These are phyloP conservation scores for Brienomyrus longianalis DNA, from an alignment of 2,113 vertebrate species.

Conservation along the genomic window DNA sequence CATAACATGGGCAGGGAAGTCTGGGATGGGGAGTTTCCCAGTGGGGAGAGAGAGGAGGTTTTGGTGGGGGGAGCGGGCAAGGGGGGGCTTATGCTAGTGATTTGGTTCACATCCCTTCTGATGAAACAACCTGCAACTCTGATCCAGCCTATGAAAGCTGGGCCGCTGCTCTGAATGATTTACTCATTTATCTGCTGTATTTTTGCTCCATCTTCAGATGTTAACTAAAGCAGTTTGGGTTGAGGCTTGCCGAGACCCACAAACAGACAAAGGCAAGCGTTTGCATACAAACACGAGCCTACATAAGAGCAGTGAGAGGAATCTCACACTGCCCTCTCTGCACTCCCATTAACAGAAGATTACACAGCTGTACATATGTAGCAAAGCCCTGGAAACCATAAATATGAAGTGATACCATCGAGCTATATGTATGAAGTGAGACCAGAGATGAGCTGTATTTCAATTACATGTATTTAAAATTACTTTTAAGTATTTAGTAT, in stretches of 20 bases:
- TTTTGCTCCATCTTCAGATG: background rate
- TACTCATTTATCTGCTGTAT: background rate
- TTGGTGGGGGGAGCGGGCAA: background rate
- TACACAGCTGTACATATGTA: background rate
- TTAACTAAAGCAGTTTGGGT: background rate
- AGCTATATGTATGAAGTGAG: background rate
- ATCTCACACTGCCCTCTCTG: background rate
- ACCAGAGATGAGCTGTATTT: background rate
- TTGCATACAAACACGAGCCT: background rate
- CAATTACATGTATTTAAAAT: background rate
- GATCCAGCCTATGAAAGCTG: background rate
- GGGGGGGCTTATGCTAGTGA: background rate
- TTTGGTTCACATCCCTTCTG: constrained; percentile 6
- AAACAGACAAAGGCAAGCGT: background rate
- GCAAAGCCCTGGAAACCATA: background rate
- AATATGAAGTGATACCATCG: background rate
- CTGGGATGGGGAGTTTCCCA: background rate
- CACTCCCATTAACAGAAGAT: background rate
- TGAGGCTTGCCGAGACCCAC: background rate
- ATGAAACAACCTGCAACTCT: constrained; percentile 18
- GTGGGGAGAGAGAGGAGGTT: background rate
- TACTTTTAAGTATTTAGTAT: background rate
- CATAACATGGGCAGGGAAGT: background rate
- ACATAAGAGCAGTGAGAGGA: background rate
- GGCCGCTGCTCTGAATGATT: background rate